Conservation (phyloP, 1,140 invertebrate species). For the Drosophila subobscura region DNA sequence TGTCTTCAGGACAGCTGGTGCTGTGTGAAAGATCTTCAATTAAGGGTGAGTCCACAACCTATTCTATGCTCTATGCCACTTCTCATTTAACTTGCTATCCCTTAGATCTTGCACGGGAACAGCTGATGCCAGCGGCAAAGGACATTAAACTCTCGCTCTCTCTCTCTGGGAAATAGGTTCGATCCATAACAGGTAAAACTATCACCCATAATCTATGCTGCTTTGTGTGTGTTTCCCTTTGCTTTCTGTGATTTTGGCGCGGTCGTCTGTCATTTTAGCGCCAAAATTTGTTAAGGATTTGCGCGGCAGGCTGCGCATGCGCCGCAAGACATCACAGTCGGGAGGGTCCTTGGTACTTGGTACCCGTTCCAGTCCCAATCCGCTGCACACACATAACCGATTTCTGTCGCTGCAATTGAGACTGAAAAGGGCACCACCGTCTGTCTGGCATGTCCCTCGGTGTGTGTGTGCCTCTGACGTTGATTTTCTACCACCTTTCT, state of each 20-base stretch:
- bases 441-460: constrained; percentile 3
- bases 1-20: too few relatives aligned
- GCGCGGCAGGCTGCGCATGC: constrained; percentile 71
- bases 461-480: constrained; percentile 43
- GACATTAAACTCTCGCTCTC: constrained; percentile 35
- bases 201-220: constrained; percentile 20
- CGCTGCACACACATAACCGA: constrained; percentile 57
- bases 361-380: constrained; percentile 44
- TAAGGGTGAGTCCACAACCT: neutral
- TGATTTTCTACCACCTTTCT: constrained; percentile 75
- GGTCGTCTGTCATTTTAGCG: constrained; percentile 65
- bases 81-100: constrained; percentile 2
- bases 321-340: constrained; percentile 71
- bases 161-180: constrained; percentile 14
- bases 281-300: constrained; percentile 67
- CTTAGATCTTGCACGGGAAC: constrained; percentile 5
- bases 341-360: constrained; percentile 20
- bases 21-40: neutral
- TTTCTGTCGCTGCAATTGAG: constrained; percentile 67
- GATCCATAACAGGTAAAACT: constrained; percentile 43
- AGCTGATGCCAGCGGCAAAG: constrained; percentile 35
- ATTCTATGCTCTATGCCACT: neutral
- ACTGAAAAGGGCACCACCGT: constrained; percentile 22
- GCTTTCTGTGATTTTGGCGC: constrained; percentile 56
- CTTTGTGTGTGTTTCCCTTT: constrained; percentile 8